Conservation (phyloP, 2,113 vertebrate species). For the Xiphophorus maculatus region DNA sequence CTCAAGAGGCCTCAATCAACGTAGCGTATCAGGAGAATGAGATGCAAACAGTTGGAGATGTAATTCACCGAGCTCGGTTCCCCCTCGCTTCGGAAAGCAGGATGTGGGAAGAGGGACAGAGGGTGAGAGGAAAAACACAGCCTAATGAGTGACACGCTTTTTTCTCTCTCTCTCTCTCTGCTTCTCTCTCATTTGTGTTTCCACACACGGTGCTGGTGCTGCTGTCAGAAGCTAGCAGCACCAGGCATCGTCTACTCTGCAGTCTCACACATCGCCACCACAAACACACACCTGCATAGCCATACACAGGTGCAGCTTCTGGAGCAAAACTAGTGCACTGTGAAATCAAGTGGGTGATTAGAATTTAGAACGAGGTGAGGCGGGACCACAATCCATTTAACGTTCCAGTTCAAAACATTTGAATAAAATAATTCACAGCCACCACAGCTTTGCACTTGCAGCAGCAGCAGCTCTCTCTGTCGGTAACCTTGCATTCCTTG, state of each 20-base stretch:
- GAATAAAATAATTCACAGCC: constrained; percentile 45
- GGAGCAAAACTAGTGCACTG: constrained; percentile 57
- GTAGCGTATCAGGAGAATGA: constrained; percentile 45
- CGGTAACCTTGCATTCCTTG: constrained; percentile 22
- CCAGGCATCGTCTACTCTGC: background rate
- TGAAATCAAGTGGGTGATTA: constrained; percentile 76
- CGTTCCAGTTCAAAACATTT: constrained; percentile 62
- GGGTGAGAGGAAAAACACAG: constrained; percentile 14
- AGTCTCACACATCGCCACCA: background rate
- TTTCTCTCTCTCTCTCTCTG: background rate
- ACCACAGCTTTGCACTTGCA: constrained; percentile 11
- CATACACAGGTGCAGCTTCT: constrained; percentile 41
- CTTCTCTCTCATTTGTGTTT: constrained; percentile 13
- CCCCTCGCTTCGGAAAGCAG: background rate
- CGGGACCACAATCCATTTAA: constrained; percentile 51
- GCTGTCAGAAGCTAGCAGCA: constrained; percentile 13
- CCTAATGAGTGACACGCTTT: constrained; percentile 23
- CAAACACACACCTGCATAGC: constrained; percentile 9
- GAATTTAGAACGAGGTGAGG: constrained; percentile 53
- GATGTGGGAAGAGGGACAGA: background rate
- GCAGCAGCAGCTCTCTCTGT: background rate
- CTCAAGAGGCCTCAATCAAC: constrained; percentile 53
- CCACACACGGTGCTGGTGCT: background rate
- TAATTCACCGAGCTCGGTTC: constrained; percentile 47
- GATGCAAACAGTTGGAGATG: constrained; percentile 61